Evolutionary conservation across 2,113 vertebrate species (phyloP), one percentile per base, ranked within the genome.

Genomic region (Micronycteris hirsuta): DNA sequence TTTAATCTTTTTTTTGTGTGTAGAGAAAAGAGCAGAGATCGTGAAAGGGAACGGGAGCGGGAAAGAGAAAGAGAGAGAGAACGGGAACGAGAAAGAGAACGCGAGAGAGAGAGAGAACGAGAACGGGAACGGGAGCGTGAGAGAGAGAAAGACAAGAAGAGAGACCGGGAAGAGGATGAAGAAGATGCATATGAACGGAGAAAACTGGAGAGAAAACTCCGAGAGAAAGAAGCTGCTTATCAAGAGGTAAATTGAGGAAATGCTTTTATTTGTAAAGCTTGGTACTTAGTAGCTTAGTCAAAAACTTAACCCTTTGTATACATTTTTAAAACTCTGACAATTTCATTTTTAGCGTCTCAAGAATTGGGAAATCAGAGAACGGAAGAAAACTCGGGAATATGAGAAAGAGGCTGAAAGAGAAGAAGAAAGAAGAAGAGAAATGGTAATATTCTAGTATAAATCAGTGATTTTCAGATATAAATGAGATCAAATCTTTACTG

Each of bases 161-260:
- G 99, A 22, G 99, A 99, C 82, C 97, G 99, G 74, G 99, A 99
- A 87, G 99, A 99, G 65, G 99, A 99, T 97, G 99, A 99, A 84
- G 99, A 99, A 98, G 99, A 99, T 94, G 99, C 99, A 0, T 99
- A 99, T 0, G 99, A 99, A 94, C 99, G 99, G 20, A 98, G 99
- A 85, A 99, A 99, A 97, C 98, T 99, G 71, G 99, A 99, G 98
- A 98, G 99, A 96, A 99, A 99, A 87, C 98, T 99, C 54, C 89
- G 99, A 74, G 99, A 99, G 97, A 99, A 99, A 96, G 99, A 99
- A 98, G 99, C 99, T 87, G 99, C 99, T 6, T 99, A 99, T 98
- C 99, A 99, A 97, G 99, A 99, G 99, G 99, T 99, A 98, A 65
- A 1, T 45, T 45, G 24, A 94, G 22, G 49, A 89, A 87, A 19